Evolutionary conservation across 2,888 invertebrate genomes (phyloP), one percentile per base, ranked within the genome.

Genomic region (Sialis lutaria): DNA sequence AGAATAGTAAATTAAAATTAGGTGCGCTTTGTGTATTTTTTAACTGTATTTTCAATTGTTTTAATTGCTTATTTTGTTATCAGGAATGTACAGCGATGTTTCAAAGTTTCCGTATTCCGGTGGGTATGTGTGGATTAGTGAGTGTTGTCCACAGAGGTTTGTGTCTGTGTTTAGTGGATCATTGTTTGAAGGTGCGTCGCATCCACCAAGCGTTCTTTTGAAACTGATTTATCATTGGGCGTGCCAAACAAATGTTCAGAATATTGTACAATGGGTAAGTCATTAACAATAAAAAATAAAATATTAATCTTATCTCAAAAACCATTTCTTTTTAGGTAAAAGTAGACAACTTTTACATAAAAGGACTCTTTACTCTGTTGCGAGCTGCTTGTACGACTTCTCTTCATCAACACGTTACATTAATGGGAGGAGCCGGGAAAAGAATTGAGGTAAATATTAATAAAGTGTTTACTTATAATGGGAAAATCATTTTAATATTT

Each of bases 221-320:
- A 90, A 90, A 57, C 68, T 91, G 0, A 75, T 91, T 45, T 91
- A 91, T 64, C 90, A 90, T 61, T 91, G 91, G 91, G 76, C 87
- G 0, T 90, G 90, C 54, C 90, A 91, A 61, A 90, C 91, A 0
- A 86, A 84, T 53, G 84, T 89, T 1, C 82, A 84, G 54, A 91
- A 90, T 57, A 87, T 90, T 0, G 78, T 86, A 0, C 85, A 86
- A 51, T 91, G 90, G 91, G 90, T 90, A 1, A 77, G 60, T 35
- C 35, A 42, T 33, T 32, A 33, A 33, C 30, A 44, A 44, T 13
- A 13, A 2, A 5, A 43, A 33, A 22, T 22, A 22, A 22, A 22
- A 22, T 22, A 22, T 22, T 2, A 22, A 2, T 22, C 22, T 22
- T 22, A 22, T 2, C 22, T 22, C 22, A 22, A 22, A 22, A 22